A percentile compares a stretch with the other conserved stretches of the same genome.
Evolutionary conservation across 2,113 vertebrate genomes (phyloP).

Genomic region (Ctenodactylus gundi): DNA sequence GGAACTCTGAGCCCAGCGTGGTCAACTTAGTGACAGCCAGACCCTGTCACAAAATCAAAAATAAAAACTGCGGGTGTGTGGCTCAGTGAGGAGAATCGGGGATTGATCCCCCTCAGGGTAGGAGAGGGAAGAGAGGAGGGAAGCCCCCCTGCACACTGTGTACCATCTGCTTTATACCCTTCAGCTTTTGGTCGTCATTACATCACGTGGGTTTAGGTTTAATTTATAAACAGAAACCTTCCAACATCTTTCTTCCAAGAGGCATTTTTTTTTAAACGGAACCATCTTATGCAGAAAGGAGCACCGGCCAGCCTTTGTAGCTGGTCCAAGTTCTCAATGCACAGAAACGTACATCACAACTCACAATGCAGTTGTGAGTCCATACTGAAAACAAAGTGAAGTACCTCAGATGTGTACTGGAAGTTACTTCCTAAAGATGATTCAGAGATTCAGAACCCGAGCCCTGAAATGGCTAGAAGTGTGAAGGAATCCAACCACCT

Average conservation of each 20-base stretch:
- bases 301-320: not conserved
- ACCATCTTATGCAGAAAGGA: too few species aligned
- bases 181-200: not conserved
- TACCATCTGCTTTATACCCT: not conserved
- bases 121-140: accelerated
- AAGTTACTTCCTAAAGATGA: not conserved
- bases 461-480: not conserved
- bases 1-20: too few species aligned
- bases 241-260: too few species aligned
- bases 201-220: not conserved
- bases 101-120: too few species aligned
- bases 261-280: too few species aligned
- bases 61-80: too few species aligned
- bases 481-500: not conserved
- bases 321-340: not conserved
- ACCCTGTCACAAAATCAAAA: too few species aligned
- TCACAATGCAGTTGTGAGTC: not conserved
- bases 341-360: not conserved
- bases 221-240: not conserved
- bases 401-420: not conserved
- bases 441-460: not conserved
- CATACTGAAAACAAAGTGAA: not conserved
- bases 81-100: too few species aligned
- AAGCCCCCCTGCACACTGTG: not conserved
- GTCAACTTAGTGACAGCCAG: too few species aligned